phyloP scores from a whole-genome alignment of 2,113 vertebrate genomes.

The Himantopus leucocephalus region DNA sequence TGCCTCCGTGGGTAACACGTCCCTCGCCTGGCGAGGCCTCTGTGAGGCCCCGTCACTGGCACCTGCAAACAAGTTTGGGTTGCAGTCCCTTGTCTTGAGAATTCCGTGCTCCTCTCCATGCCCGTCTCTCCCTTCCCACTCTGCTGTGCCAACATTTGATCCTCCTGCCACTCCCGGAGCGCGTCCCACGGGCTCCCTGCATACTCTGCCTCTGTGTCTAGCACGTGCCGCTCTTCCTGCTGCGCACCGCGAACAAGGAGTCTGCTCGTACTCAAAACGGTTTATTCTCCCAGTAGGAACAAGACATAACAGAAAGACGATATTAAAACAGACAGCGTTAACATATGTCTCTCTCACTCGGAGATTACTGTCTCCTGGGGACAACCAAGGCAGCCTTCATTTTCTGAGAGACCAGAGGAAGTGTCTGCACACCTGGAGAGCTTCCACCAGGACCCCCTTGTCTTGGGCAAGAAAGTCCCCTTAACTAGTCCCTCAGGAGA shows the following conservation, averaged over 20 bases:
- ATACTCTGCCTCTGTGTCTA: accelerated
- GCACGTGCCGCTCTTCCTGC: not conserved
- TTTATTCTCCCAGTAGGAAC: constrained; percentile 22
- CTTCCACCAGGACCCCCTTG: not conserved
- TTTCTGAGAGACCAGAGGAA: not conserved
- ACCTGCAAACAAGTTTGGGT: not conserved
- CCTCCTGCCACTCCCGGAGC: not conserved
- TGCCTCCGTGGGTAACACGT: not conserved
- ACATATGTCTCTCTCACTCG: not conserved
- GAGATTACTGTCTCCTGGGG: not conserved
- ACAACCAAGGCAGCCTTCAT: not conserved
- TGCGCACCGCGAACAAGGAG: not conserved
- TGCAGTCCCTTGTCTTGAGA: not conserved
- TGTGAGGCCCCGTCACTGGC: not conserved
- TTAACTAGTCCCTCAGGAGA: not conserved
- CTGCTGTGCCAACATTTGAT: not conserved
- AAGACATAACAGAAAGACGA: not conserved
- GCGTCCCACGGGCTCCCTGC: not conserved
- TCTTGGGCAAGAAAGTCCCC: not conserved
- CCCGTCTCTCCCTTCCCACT: not conserved
- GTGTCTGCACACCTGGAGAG: not conserved
- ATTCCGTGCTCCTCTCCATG: not conserved
- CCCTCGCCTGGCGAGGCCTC: not conserved
- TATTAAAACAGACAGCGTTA: not conserved
- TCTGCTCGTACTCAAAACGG: not conserved